A percentile compares a stretch with the other conserved stretches of the same genome.
These are phyloP conservation scores for Ophion obscuratus DNA, from an alignment of 2,888 invertebrate species.

Conservation along the genomic window DNA sequence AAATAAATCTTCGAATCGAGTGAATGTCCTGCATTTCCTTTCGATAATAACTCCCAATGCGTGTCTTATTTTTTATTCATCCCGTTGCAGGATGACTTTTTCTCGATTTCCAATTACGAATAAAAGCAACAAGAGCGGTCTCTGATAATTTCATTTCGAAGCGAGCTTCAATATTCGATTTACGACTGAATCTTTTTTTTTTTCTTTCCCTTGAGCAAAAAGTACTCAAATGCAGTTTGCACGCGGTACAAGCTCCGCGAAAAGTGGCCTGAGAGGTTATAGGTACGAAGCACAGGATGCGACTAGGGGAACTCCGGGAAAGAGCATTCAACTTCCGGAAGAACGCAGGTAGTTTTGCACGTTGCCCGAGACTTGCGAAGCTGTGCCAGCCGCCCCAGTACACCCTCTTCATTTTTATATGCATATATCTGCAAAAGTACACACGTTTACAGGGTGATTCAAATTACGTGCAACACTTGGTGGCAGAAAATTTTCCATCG, in stretches of 20 bases:
- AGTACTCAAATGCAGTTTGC: slow-evolving; percentile 37
- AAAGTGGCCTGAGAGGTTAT: slow-evolving; percentile 45
- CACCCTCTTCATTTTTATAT: slow-evolving; percentile 4
- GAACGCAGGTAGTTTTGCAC: slow-evolving; percentile 54
- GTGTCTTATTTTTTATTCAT: too few species aligned
- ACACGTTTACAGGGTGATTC: not conserved
- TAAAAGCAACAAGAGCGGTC: not conserved
- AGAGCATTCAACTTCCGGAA: slow-evolving; percentile 57
- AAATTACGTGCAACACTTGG: not conserved
- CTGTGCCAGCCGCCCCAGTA: slow-evolving; percentile 1
- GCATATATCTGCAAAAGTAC: not conserved
- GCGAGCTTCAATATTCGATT: not conserved
- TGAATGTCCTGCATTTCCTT: not conserved
- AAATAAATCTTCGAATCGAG: not conserved
- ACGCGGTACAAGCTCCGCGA: slow-evolving; percentile 6
- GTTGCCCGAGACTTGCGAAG: slow-evolving; percentile 23
- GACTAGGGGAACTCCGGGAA: slow-evolving; percentile 54
- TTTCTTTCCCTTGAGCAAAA: not conserved
- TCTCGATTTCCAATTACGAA: not conserved
- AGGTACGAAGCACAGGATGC: slow-evolving; percentile 23
- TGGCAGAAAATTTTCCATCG: not conserved
- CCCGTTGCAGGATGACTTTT: not conserved
- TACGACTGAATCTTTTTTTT: not conserved
- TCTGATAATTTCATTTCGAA: not conserved
- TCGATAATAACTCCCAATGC: too few species aligned